These are phyloP conservation scores for Trichonephila clavipes DNA, from an alignment of 1,140 invertebrate genomes.

Conservation along the genomic window DNA sequence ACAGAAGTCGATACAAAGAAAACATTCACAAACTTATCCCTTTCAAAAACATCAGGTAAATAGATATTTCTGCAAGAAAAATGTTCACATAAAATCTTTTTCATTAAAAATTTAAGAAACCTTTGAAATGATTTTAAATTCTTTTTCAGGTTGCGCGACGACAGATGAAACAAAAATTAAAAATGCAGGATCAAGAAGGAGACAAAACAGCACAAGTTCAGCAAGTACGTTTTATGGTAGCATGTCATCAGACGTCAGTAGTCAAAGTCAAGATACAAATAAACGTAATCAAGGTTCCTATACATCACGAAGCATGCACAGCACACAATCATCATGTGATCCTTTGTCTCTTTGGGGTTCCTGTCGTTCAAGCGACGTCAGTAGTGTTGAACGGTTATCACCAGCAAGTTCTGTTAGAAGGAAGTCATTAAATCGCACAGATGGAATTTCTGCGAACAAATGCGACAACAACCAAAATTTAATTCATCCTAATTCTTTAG, in stretches of 20 bases:
- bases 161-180: constrained; percentile 9
- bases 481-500: neutral
- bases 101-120: neutral
- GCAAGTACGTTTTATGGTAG: constrained; percentile 93
- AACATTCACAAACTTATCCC: constrained; percentile 37
- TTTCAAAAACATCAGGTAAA: constrained; percentile 11
- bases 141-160: constrained; percentile 42
- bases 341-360: constrained; percentile 93
- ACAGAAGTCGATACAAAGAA: neutral
- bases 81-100: neutral
- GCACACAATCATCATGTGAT: constrained; percentile 86
- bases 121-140: neutral
- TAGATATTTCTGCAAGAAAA: neutral
- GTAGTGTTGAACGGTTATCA: constrained; percentile 69
- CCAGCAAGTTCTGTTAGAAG: constrained; percentile 22
- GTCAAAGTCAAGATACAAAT: constrained; percentile 83
- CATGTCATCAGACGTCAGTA: constrained; percentile 87
- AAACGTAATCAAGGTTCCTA: constrained; percentile 88
- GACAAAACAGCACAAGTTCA: constrained; percentile 86
- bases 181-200: constrained; percentile 23
- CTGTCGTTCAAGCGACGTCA: constrained; percentile 86
- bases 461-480: neutral
- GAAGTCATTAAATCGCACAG: neutral
- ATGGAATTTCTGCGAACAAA: neutral
- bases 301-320: constrained; percentile 83